These are phyloP conservation scores for Delphinus delphis DNA, from an alignment of 2,113 vertebrate species.

Conservation along the genomic window DNA sequence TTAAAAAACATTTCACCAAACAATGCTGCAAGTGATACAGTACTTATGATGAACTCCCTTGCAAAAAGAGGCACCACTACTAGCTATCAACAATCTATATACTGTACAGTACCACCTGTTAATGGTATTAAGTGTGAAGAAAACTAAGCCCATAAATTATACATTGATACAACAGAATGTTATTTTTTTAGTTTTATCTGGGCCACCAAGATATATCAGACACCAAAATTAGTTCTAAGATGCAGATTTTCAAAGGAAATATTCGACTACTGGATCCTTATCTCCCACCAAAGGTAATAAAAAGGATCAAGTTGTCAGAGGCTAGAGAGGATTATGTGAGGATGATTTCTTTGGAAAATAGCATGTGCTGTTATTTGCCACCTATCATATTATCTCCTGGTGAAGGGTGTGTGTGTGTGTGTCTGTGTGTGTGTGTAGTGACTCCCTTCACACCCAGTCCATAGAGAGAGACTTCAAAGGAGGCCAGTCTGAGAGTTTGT, in stretches of 20 bases:
- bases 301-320: neutral
- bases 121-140: neutral
- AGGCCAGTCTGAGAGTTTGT: neutral
- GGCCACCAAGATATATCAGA: neutral
- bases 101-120: neutral
- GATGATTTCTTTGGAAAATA: neutral
- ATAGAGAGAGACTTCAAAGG: neutral
- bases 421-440: neutral
- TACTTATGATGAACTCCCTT: slow-evolving; percentile 30
- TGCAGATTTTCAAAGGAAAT: slow-evolving; percentile 25
- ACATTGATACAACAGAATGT: neutral
- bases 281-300: neutral
- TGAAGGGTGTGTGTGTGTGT: no score
- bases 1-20: slow-evolving; percentile 12
- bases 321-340: neutral
- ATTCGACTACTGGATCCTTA: neutral
- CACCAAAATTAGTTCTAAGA: neutral
- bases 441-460: neutral
- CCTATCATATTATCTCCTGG: neutral
- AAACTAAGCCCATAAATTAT: slow-evolving; percentile 9
- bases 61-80: neutral
- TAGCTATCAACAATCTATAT: slow-evolving; percentile 1
- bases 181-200: slow-evolving; percentile 25
- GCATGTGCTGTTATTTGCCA: neutral
- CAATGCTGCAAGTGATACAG: neutral